These are phyloP conservation scores for Bolinopsis microptera DNA, from an alignment of 37 sponge, comb jelly and placozoan species.

Conservation along the genomic window DNA sequence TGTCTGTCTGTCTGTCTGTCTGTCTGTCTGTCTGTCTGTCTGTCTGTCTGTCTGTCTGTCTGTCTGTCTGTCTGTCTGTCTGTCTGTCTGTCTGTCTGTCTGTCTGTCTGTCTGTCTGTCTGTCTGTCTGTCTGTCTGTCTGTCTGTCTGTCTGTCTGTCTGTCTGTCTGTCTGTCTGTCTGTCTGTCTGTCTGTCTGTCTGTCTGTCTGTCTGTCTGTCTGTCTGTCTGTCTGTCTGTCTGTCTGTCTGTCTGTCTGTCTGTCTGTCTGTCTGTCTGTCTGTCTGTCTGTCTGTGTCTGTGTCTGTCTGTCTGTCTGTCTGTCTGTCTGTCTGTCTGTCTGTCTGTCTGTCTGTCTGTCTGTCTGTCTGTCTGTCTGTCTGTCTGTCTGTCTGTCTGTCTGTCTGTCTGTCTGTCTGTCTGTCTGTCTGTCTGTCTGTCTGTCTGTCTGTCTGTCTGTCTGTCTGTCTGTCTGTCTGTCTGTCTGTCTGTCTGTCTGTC, in stretches of 20 bases:
- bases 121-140: constrained; percentile 7
- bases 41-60: constrained; percentile 7
- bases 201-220: neutral
- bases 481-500: neutral
- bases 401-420: neutral
- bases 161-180: neutral
- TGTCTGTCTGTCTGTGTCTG: neutral
- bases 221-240: neutral
- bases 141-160: constrained; percentile 7
- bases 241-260: neutral
- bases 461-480: neutral
- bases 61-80: constrained; percentile 7
- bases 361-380: neutral
- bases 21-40: constrained; percentile 7
- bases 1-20: neutral
- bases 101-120: constrained; percentile 7
- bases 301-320: neutral
- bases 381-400: neutral
- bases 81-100: constrained; percentile 7
- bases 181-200: constrained; percentile 7
- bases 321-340: neutral
- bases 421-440: neutral
- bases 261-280: neutral
- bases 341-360: neutral
- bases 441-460: neutral